Evolutionary conservation across 2,888 invertebrate genomes (phyloP).

Genomic region (Megastigmus dorsalis): DNA sequence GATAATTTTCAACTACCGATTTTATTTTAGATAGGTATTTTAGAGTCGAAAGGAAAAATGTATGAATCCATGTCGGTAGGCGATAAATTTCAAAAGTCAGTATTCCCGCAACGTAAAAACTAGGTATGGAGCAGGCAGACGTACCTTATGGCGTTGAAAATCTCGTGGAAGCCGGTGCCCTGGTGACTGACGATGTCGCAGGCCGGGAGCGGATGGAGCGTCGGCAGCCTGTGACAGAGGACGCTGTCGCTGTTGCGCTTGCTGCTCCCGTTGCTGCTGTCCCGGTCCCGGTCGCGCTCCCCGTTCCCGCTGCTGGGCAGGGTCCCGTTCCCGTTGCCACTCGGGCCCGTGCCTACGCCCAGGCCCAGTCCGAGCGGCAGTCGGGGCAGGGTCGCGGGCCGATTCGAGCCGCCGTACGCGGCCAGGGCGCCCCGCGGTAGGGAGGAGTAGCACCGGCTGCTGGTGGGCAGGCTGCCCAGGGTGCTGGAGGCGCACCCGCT

Average conservation of each 20-base stretch:
- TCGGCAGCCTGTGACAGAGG: conserved; percentile 74
- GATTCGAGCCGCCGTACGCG: conserved; percentile 74
- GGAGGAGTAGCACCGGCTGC: conserved; percentile 74
- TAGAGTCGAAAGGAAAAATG: too few relatives aligned
- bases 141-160: conserved; percentile 72
- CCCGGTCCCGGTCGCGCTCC: conserved; percentile 65
- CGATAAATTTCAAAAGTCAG: too few relatives aligned
- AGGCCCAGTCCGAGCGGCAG: conserved; percentile 74
- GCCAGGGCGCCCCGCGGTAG: conserved; percentile 75
- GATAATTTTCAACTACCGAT: too few relatives aligned
- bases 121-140: too few relatives aligned
- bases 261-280: conserved; percentile 74
- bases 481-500: conserved; percentile 72
- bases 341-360: conserved; percentile 53
- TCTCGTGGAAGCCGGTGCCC: conserved; percentile 74
- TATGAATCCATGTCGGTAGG: too few relatives aligned
- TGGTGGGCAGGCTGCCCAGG: conserved; percentile 68
- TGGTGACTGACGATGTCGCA: conserved; percentile 73
- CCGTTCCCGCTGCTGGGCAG: conserved; percentile 39
- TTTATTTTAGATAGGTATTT: too few relatives aligned
- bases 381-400: conserved; percentile 75
- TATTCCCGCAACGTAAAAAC: too few relatives aligned
- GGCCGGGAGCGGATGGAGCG: conserved; percentile 76
- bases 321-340: not conserved
- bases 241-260: conserved; percentile 77